These are phyloP conservation scores for Neosalanx taihuensis DNA, from an alignment of 2,797 vertebrate genomes.

Conservation along the genomic window DNA sequence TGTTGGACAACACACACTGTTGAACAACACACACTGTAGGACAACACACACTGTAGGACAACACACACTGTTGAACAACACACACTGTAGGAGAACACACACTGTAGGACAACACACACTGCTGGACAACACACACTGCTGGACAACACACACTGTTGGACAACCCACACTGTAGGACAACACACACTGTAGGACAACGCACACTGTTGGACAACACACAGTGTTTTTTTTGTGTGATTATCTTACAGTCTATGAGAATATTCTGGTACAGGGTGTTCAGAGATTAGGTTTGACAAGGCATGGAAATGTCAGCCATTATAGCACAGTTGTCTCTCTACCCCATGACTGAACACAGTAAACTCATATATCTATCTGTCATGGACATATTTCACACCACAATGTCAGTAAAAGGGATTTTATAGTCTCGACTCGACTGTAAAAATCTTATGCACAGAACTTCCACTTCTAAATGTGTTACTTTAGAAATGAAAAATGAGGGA, in stretches of 20 bases:
- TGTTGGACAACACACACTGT: not conserved
- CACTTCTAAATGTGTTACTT: too few relatives aligned
- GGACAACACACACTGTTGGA: not conserved
- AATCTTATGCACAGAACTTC: too few relatives aligned
- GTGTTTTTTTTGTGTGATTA: not conserved
- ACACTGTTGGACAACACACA: too few relatives aligned
- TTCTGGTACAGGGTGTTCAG: not conserved
- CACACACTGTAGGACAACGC: not conserved
- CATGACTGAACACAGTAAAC: not conserved
- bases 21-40: not conserved
- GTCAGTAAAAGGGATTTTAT: not conserved
- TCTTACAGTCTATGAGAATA: not conserved
- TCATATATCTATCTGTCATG: not conserved
- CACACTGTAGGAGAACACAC: not conserved
- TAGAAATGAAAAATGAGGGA: too few relatives aligned
- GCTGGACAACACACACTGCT: not conserved
- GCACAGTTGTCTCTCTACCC: not conserved
- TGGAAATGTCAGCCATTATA: not conserved
- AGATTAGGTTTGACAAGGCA: not conserved
- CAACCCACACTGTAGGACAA: not conserved
- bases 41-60: not conserved
- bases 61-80: not conserved
- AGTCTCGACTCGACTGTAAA: too few relatives aligned
- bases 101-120: not conserved
- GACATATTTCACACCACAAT: not conserved